phyloP scores from a whole-genome alignment of 37 sponge, comb jelly and placozoan genomes.

The Bolinopsis microptera region DNA sequence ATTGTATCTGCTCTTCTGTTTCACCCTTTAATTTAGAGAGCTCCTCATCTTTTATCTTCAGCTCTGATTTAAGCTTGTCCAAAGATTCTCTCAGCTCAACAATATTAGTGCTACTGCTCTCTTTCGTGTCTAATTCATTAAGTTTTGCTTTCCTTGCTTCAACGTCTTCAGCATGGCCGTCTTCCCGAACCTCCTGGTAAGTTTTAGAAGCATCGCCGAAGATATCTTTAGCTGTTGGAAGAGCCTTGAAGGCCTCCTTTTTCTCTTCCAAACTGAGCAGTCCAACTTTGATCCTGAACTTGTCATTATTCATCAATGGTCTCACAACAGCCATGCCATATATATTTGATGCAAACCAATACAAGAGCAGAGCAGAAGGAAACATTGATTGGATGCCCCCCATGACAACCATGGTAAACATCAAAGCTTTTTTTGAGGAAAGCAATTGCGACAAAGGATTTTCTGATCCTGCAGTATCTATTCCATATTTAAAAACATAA shows the following conservation, averaged over 20 bases:
- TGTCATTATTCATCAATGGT: constrained; percentile 32
- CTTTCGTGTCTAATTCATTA: neutral
- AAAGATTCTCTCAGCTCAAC: neutral
- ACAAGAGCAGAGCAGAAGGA: constrained; percentile 31
- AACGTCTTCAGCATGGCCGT: neutral
- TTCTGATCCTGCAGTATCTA: constrained; percentile 21
- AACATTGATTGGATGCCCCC: neutral
- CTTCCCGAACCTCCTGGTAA: neutral
- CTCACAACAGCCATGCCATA: neutral
- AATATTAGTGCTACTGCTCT: neutral
- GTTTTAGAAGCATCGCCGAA: neutral
- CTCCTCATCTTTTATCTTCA: neutral
- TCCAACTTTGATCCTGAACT: neutral
- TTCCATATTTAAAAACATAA: constrained; percentile 14
- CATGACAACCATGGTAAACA: neutral
- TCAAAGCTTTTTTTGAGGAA: neutral
- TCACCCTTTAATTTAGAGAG: neutral
- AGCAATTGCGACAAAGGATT: neutral
- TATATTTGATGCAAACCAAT: constrained; percentile 48
- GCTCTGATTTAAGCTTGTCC: neutral
- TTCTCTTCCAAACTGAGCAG: neutral
- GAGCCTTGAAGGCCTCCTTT: neutral
- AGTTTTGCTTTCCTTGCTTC: constrained; percentile 15
- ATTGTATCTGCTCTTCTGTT: neutral
- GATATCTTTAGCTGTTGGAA: neutral